phyloP scores from a whole-genome alignment of 2,888 invertebrate genomes.

The Protophormia terraenovae region DNA sequence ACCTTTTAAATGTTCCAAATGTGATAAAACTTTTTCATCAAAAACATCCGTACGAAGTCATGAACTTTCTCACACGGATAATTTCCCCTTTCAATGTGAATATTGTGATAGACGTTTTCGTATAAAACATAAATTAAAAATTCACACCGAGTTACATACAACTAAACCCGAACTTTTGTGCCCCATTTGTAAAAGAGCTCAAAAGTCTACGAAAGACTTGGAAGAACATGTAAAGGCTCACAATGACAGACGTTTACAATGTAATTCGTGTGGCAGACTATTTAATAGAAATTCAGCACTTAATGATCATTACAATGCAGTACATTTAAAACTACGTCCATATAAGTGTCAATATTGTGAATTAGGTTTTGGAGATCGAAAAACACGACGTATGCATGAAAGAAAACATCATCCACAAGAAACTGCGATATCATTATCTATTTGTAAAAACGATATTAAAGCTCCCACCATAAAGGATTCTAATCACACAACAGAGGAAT shows the following conservation, averaged over 20 bases:
- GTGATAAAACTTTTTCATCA: constrained; percentile 53
- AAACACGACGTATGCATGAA: constrained; percentile 49
- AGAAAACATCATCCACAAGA: constrained; percentile 46
- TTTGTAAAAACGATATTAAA: too few relatives aligned
- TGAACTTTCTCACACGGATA: constrained; percentile 60
- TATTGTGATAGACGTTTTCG: constrained; percentile 57
- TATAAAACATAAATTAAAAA: constrained; percentile 40
- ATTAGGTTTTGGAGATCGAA: constrained; percentile 54
- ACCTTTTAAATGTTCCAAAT: constrained; percentile 64
- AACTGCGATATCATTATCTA: background rate
- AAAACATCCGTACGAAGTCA: constrained; percentile 48
- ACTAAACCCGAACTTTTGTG: constrained; percentile 58
- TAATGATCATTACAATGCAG: constrained; percentile 59
- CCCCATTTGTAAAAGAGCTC: constrained; percentile 60
- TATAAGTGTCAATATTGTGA: constrained; percentile 61
- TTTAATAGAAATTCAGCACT: constrained; percentile 57
- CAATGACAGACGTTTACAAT: constrained; percentile 54
- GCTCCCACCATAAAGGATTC: too few relatives aligned
- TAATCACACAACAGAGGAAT: too few relatives aligned
- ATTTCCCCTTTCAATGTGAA: constrained; percentile 56
- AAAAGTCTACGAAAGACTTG: constrained; percentile 39
- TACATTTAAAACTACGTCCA: constrained; percentile 55
- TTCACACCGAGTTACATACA: constrained; percentile 62
- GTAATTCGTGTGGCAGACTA: constrained; percentile 56
- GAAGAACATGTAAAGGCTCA: constrained; percentile 54